These are phyloP conservation scores for Phenganax subtilis DNA, from an alignment of 92 coral and sea anemone species.

Conservation along the genomic window DNA sequence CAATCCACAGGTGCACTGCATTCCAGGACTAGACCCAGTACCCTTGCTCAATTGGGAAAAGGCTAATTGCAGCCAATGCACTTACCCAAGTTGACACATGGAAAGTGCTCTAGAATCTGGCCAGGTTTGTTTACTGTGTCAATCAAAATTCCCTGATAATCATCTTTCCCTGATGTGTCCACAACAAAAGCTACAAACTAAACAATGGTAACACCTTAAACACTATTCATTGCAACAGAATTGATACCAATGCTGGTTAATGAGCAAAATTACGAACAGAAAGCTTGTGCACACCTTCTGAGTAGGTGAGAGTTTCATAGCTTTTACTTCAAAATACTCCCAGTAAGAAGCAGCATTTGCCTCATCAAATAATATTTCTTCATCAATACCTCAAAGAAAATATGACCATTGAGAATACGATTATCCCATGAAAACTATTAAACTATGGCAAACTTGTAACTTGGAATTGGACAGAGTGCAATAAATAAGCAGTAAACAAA, in stretches of 20 bases:
- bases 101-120: constrained; percentile 66
- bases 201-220: neutral
- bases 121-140: constrained; percentile 69
- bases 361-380: constrained; percentile 50
- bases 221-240: neutral
- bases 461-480: no score
- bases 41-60: no score
- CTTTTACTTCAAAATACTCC: constrained; percentile 57
- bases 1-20: no score
- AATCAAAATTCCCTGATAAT: constrained; percentile 63
- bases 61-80: no score
- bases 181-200: constrained; percentile 72
- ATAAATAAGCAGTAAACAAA: no score
- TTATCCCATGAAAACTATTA: neutral
- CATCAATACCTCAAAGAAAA: constrained; percentile 52
- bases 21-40: no score
- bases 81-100: constrained; percentile 82
- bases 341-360: constrained; percentile 18
- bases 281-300: constrained; percentile 54
- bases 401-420: neutral
- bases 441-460: neutral
- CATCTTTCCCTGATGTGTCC: constrained; percentile 72
- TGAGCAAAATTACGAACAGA: neutral
- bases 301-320: constrained; percentile 84
- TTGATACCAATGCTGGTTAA: neutral